Percentiles rank a stretch among this genome's conserved stretches.
These are phyloP conservation scores for Neelides sp. DNA, from an alignment of 1,140 invertebrate species.

Conservation along the genomic window DNA sequence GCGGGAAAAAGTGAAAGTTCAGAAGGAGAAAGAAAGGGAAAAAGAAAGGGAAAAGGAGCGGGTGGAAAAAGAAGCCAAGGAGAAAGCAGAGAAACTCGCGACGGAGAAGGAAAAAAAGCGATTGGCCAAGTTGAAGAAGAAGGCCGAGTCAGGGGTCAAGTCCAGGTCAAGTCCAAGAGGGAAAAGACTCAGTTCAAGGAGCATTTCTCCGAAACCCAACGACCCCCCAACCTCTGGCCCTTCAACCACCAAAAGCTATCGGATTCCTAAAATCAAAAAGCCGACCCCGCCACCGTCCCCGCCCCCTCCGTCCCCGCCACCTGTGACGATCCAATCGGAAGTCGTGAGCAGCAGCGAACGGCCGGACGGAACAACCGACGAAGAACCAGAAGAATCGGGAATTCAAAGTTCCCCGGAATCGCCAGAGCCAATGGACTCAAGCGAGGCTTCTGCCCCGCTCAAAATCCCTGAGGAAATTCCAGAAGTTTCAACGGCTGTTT, in stretches of 20 bases:
- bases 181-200: conserved; percentile 8
- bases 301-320: conserved; percentile 5
- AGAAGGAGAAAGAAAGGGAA: conserved; percentile 2
- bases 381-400: no score
- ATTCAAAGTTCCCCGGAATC: no score
- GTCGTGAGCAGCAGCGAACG: no score
- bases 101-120: neutral
- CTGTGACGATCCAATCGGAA: no score
- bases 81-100: no score
- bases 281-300: conserved; percentile 8
- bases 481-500: no score
- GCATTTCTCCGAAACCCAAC: no score
- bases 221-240: neutral
- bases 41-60: neutral
- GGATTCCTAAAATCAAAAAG: conserved; percentile 24
- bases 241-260: neutral
- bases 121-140: neutral
- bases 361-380: no score
- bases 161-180: conserved; percentile 8
- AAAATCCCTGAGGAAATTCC: no score
- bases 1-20: conserved; percentile 9
- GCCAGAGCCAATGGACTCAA: no score
- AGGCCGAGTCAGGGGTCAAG: neutral
- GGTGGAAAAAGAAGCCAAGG: neutral
- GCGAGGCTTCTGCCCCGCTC: no score